Conservation (phyloP, 64 coral and sea anemone species). For the Dendronephthya gigantea region DNA sequence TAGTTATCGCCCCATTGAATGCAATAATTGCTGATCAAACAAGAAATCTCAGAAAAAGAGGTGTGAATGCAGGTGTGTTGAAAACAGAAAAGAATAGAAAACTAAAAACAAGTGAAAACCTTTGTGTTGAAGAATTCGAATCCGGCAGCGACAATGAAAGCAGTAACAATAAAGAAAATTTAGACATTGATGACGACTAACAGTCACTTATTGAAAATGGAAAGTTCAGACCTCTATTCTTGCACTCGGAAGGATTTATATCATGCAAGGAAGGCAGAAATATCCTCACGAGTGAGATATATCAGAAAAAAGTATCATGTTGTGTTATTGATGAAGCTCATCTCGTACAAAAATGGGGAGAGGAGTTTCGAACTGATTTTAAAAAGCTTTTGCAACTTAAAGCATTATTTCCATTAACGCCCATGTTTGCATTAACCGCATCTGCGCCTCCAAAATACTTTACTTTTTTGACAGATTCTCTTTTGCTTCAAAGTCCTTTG, state of each 20-base stretch:
- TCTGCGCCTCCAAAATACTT: background rate
- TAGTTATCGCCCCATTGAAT: constrained; percentile 39
- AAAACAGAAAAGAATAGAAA: background rate
- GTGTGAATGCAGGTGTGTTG: background rate
- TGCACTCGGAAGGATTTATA: background rate
- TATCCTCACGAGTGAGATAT: background rate
- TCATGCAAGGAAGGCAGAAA: background rate
- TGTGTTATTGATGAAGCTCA: background rate
- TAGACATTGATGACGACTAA: background rate
- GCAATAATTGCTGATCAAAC: constrained; percentile 35
- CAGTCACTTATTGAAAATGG: background rate
- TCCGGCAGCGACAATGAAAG: background rate
- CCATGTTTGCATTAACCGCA: background rate
- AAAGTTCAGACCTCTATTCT: background rate
- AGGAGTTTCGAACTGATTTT: background rate
- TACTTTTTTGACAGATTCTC: background rate
- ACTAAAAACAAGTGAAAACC: background rate
- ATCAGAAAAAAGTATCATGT: background rate
- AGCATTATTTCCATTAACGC: background rate
- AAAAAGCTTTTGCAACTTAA: background rate
- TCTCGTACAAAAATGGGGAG: background rate
- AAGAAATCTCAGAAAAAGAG: background rate
- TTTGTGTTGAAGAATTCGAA: background rate
- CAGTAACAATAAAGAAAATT: background rate
- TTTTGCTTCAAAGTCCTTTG: background rate